Evolutionary conservation across 1,140 invertebrate species (phyloP).

Genomic region (Brachystomella parvula): DNA sequence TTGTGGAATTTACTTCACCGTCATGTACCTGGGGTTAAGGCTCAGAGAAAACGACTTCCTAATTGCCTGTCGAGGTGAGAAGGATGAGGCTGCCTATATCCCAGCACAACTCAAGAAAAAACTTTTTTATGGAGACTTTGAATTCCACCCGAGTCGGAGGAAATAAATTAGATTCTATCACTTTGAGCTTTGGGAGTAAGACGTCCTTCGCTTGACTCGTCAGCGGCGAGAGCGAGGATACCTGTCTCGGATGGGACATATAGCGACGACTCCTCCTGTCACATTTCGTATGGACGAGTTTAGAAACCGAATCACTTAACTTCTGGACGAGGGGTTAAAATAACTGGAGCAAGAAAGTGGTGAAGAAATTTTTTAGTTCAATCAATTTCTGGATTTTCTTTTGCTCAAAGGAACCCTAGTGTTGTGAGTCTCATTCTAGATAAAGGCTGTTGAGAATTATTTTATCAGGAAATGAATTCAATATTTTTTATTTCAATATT

Average conservation of each 20-base stretch:
- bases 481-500: not conserved
- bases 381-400: not conserved
- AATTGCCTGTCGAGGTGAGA: not conserved
- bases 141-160: not conserved
- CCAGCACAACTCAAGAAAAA: too few relatives aligned
- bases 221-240: not conserved
- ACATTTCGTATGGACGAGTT: not conserved
- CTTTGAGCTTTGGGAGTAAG: not conserved
- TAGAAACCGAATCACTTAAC: not conserved
- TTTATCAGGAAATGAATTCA: not conserved
- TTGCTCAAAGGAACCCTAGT: not conserved
- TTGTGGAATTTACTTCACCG: too few relatives aligned
- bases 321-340: not conserved
- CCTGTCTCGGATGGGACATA: not conserved
- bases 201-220: too few relatives aligned
- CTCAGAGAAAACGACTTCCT: not conserved
- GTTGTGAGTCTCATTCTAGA: not conserved
- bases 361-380: not conserved
- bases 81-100: not conserved
- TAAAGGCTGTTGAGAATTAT: not conserved
- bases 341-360: not conserved
- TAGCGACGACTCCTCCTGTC: not conserved
- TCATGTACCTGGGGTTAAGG: too few relatives aligned
- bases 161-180: constrained; percentile 8
- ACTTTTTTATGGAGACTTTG: not conserved